A percentile compares a stretch with the other conserved stretches of the same genome.
phyloP scores from a whole-genome alignment of 64 coral and sea anemone species.

The Pachyseris speciosa region DNA sequence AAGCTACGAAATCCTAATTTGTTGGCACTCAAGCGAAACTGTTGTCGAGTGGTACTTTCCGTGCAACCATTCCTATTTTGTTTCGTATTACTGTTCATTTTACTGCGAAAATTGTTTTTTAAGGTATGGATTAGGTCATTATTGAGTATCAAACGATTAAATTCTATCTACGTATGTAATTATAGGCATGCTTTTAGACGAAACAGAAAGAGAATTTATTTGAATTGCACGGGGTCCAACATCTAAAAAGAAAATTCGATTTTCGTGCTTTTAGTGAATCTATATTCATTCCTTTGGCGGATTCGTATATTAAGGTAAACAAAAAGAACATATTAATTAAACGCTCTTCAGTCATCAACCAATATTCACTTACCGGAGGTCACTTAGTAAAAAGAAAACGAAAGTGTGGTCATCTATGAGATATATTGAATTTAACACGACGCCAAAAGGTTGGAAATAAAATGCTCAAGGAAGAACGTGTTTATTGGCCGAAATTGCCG shows the following conservation, averaged over 20 bases:
- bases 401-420: neutral
- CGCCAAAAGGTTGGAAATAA: neutral
- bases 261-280: neutral
- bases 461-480: neutral
- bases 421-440: slow-evolving; percentile 5
- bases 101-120: too few relatives aligned
- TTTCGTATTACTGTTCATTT: too few relatives aligned
- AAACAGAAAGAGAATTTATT: neutral
- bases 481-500: neutral
- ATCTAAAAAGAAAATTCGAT: neutral
- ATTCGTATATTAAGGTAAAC: neutral
- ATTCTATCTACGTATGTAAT: too few relatives aligned
- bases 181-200: neutral
- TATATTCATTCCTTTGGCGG: neutral
- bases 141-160: too few relatives aligned
- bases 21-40: too few relatives aligned
- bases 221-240: neutral
- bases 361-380: neutral
- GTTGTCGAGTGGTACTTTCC: too few relatives aligned
- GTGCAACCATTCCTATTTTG: too few relatives aligned
- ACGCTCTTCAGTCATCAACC: neutral
- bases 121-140: too few relatives aligned
- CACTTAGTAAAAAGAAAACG: neutral
- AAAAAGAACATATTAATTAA: neutral
- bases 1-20: too few relatives aligned